These are phyloP conservation scores for Myotis davidii DNA, from an alignment of 2,113 vertebrate genomes.

Conservation along the genomic window DNA sequence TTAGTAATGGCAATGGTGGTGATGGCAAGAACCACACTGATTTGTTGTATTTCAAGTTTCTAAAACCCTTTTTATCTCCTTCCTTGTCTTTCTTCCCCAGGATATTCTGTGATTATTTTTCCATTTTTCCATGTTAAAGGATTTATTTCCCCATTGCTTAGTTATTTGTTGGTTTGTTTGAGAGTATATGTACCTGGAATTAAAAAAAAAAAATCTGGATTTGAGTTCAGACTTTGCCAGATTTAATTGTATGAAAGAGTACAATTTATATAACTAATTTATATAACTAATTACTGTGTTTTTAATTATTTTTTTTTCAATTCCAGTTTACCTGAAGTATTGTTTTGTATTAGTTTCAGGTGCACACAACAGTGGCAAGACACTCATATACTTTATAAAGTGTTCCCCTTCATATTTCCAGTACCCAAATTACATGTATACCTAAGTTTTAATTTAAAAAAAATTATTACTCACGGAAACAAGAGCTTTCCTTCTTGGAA, in stretches of 20 bases:
- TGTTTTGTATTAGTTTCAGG: not conserved
- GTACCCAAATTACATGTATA: not conserved
- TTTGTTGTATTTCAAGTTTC: not conserved
- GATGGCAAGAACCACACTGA: not conserved
- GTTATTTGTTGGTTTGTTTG: not conserved
- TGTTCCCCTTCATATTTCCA: not conserved
- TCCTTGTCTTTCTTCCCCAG: not conserved
- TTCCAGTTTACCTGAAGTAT: not conserved
- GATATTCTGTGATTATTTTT: not conserved
- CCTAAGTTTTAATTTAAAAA: not conserved
- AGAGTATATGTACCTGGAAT: not conserved
- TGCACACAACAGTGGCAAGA: not conserved
- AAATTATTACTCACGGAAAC: not conserved
- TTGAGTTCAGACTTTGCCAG: not conserved
- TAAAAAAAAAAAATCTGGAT: not conserved
- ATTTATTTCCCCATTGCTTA: not conserved
- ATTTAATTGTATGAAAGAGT: not conserved
- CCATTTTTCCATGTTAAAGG: not conserved
- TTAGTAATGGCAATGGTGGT: not conserved
- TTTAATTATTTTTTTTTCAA: not conserved
- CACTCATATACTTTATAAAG: not conserved
- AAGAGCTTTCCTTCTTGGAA: not conserved
- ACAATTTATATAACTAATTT: not conserved
- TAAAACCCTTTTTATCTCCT: not conserved
- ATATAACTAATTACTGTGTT: not conserved